These are phyloP conservation scores for Alethe diademata DNA, from an alignment of 2,113 vertebrate species.

Conservation along the genomic window DNA sequence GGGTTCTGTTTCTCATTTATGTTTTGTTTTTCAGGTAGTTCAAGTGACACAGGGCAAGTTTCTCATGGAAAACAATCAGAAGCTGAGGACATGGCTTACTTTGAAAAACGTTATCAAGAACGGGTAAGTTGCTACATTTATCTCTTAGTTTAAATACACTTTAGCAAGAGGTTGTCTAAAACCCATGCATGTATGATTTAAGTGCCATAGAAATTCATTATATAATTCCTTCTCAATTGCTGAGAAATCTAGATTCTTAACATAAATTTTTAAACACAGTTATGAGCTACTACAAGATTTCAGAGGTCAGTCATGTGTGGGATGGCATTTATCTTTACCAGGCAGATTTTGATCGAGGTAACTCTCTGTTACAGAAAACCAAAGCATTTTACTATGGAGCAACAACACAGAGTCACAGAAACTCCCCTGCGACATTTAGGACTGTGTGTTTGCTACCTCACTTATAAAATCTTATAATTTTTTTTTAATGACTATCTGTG, in stretches of 20 bases:
- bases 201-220: neutral
- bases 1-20: fast-evolving
- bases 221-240: neutral
- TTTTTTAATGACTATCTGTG: neutral
- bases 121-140: constrained; percentile 59
- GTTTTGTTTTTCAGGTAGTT: constrained; percentile 40
- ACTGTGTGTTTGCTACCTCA: neutral
- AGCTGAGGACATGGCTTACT: constrained; percentile 78
- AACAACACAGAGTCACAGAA: neutral
- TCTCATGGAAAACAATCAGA: constrained; percentile 59
- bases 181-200: neutral
- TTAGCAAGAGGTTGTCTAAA: neutral
- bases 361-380: neutral
- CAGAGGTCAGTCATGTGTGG: neutral
- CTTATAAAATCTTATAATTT: neutral
- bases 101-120: constrained; percentile 78
- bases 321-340: neutral
- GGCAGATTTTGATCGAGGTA: neutral
- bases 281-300: neutral
- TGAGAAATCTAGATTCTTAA: neutral
- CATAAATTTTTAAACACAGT: neutral
- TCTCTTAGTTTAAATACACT: neutral
- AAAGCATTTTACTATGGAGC: neutral
- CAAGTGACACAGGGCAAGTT: constrained; percentile 36
- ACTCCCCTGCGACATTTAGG: neutral